Evolutionary conservation across 2,113 vertebrate genomes (phyloP).

Genomic region (Piaya cayana): DNA sequence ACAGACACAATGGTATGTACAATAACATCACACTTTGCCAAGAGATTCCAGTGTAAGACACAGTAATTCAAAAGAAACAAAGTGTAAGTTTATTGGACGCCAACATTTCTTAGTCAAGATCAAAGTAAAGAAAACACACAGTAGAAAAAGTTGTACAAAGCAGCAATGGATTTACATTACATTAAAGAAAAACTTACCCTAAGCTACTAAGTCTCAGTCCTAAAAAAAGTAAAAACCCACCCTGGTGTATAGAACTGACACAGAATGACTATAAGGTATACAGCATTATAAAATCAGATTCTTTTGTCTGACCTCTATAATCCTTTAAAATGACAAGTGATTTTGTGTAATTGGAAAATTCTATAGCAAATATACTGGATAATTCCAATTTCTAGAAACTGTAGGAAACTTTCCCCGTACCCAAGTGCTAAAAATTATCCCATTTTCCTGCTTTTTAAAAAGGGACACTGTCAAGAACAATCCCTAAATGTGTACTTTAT

Average conservation of each 20-base stretch:
- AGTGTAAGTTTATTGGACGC: conserved; percentile 80
- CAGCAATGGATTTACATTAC: conserved; percentile 75
- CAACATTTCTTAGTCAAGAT: conserved; percentile 74
- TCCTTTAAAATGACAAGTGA: conserved; percentile 55
- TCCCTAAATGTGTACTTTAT: not conserved
- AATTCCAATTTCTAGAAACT: conserved; percentile 15
- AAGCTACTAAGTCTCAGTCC: conserved; percentile 63
- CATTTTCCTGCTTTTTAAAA: conserved; percentile 38
- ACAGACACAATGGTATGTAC: not conserved
- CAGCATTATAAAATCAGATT: conserved; percentile 57
- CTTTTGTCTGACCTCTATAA: conserved; percentile 33
- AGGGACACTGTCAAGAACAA: conserved; percentile 56
- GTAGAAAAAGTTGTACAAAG: conserved; percentile 75
- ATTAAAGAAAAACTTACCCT: conserved; percentile 62
- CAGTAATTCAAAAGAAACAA: conserved; percentile 71
- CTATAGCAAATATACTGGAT: conserved; percentile 26
- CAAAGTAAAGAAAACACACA: conserved; percentile 78
- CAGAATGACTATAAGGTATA: conserved; percentile 55
- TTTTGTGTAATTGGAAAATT: conserved; percentile 29
- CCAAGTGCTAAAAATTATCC: conserved; percentile 31
- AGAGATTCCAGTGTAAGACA: conserved; percentile 47
- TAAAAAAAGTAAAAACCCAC: conserved; percentile 71
- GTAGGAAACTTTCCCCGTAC: conserved; percentile 8
- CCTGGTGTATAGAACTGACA: conserved; percentile 55
- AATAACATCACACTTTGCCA: conserved; percentile 30